These are phyloP conservation scores for Hirtodrosophila histrioides DNA, from an alignment of 2,888 invertebrate genomes.

Conservation along the genomic window DNA sequence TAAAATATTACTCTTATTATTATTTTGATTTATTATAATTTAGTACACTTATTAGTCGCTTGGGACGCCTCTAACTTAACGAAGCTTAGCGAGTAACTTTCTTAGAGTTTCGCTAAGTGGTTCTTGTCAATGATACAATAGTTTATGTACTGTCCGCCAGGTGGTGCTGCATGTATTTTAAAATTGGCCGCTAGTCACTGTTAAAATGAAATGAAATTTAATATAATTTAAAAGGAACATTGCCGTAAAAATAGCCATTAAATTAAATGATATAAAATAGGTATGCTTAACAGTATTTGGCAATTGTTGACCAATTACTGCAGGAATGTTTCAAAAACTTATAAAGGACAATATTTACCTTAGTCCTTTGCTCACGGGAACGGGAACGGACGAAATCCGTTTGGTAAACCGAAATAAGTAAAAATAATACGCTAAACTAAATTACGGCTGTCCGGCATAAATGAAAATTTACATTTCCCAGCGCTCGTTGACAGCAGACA, in stretches of 20 bases:
- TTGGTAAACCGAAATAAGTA: conserved; percentile 41
- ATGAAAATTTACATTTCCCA: conserved; percentile 52
- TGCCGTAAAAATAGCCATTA: no score
- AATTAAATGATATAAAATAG: no score
- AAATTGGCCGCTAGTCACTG: not conserved
- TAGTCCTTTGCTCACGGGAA: conserved; percentile 1
- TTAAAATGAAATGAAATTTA: not conserved
- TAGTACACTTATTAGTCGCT: no score
- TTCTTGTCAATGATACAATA: conserved; percentile 5
- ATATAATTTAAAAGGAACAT: no score
- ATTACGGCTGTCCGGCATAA: conserved; percentile 37
- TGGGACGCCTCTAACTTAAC: not conserved
- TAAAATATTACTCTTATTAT: no score
- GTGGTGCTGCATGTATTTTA: not conserved
- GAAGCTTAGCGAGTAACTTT: not conserved
- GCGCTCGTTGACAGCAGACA: conserved; percentile 27
- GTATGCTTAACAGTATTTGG: not conserved
- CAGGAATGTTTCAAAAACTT: no score
- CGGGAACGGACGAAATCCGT: conserved; percentile 37
- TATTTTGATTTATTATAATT: no score
- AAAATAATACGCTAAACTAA: conserved; percentile 43
- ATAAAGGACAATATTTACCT: no score
- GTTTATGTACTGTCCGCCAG: not conserved
- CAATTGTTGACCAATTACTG: no score
- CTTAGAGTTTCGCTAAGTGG: not conserved